Base-by-base conservation (phyloP, 1,140 invertebrate genomes). In the Dendrolimus kikuchii region DNA sequence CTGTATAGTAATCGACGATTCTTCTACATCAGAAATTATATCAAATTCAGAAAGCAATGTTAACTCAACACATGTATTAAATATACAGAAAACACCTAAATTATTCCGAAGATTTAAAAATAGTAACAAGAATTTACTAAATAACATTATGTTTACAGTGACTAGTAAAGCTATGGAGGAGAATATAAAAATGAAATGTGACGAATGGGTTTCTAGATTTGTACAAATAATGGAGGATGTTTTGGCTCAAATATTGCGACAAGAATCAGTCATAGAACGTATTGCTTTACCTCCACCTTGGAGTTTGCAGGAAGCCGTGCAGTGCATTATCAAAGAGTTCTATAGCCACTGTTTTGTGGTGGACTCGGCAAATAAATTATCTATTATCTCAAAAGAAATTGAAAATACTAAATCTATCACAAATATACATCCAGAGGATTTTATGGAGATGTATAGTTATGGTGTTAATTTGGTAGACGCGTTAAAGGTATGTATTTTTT, bases 161-260 rank as follows among this genome's bases (percentile, higher is more conserved):
- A 68, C 64, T 5, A 62, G 45, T 62, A 7, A 59, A n/a, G 42
- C 6, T 6, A 81, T 84, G 74, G 71, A 75, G 51, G 62, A 78
- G 5, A 57, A 56, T 59, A 68, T 84, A 38, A 66, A 39, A 59
- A 63, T 50, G 42, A 73, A 66, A 60, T 66, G 64, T 49, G 77
- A 81, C 47, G 79, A 82, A 61, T 84, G 76, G 76, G 44, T 81
- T 5, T 79, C 69, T 9, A 66, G 75, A 38, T 83, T 78, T 51
- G 57, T 42, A 42, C 78, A 83, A 65, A 81, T 83, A 64, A 81
- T 86, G 80, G 80, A 82, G 63, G 74, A 86, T 38, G 74, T 64
- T 4, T 46, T 83, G 4, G 70, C 66, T 9, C 66, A 76, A 57
- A 54, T 86, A 9, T 66, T 83, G 44, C 62, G 65, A 38, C 55